Evolutionary conservation across 2,113 vertebrate species (phyloP), one percentile per base, ranked within the genome.

Genomic region (Anhinga anhinga): DNA sequence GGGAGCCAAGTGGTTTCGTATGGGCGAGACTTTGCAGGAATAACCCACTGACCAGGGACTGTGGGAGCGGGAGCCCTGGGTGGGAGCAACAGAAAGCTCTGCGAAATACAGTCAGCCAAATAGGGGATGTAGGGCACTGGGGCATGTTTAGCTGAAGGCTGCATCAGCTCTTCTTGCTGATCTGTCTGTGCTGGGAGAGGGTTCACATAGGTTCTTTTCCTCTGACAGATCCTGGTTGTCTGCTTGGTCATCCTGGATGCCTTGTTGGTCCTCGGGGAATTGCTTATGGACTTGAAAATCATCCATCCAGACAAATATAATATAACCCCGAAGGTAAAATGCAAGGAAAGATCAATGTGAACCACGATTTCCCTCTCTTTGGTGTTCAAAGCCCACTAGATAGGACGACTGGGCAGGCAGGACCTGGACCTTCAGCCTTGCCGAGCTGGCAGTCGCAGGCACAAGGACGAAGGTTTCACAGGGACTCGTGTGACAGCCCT

Each of bases 241-340:
- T 98, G 98, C 97, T 81, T 99, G 96, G 99, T 99, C 6, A 63
- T 99, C 82, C 90, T 99, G 97, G 99, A 99, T 29, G 99, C 99
- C 34, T 76, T 99, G 53, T 97, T 99, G 96, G 99, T 99, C 19
- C 98, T 99, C 0, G 98, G 98, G 3, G 99, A 99, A 80, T 93
- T 99, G 93, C 98, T 99, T 2, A 97, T 99, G 81, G 99, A 99
- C 89, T 96, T 99, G 95, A 96, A 98, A 47, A 98, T 99, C 94
- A 99, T 99, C 80, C 21, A 96, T 50, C 86, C 98, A 0, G 98
- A 99, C 83, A 94, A 98, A 56, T 97, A 98, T 0, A 92, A 98
- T 11, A 93, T 99, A 17, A 98, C 98, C 2, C 97, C 98, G 26
- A 96, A 97, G 99, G 99, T 99, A 97, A 94, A 13, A 13, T 14